phyloP scores from a whole-genome alignment of 2,888 invertebrate species.

The Pheosia gnoma region DNA sequence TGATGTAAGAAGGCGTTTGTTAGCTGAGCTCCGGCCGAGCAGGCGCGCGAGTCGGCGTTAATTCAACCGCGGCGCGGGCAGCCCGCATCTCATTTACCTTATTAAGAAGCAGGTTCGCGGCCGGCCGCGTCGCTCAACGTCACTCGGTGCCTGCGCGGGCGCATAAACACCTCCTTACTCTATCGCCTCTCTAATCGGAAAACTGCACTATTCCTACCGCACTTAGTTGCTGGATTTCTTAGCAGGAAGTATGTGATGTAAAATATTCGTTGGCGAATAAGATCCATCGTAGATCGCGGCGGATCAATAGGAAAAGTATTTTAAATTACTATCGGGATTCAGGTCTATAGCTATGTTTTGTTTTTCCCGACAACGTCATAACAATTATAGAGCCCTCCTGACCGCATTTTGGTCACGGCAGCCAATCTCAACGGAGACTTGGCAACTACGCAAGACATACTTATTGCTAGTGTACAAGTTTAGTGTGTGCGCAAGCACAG shows the following conservation, averaged over 20 bases:
- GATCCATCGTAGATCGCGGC: too few relatives aligned
- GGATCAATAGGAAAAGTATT: too few relatives aligned
- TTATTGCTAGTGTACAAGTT: too few relatives aligned
- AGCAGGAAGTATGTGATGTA: not conserved
- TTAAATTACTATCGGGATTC: too few relatives aligned
- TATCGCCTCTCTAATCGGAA: slow-evolving; percentile 56
- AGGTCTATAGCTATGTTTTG: too few relatives aligned
- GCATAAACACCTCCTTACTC: slow-evolving; percentile 72
- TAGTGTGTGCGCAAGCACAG: too few relatives aligned
- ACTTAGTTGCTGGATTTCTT: slow-evolving; percentile 4
- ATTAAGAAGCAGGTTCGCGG: slow-evolving; percentile 64
- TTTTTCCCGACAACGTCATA: too few relatives aligned
- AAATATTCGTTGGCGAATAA: too few relatives aligned
- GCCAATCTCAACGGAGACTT: too few relatives aligned
- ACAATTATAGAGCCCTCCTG: too few relatives aligned
- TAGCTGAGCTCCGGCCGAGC: slow-evolving; percentile 43
- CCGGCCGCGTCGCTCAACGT: slow-evolving; percentile 76
- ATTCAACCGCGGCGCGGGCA: slow-evolving; percentile 54
- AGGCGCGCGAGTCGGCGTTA: slow-evolving; percentile 52
- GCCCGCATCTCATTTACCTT: slow-evolving; percentile 77
- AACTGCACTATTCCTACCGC: slow-evolving; percentile 31
- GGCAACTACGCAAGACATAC: too few relatives aligned
- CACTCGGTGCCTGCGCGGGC: slow-evolving; percentile 49
- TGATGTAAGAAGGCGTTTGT: slow-evolving; percentile 68
- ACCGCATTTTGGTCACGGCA: too few relatives aligned